Base-by-base conservation (phyloP, 2,888 invertebrate genomes). In the Lottia scabra region DNA sequence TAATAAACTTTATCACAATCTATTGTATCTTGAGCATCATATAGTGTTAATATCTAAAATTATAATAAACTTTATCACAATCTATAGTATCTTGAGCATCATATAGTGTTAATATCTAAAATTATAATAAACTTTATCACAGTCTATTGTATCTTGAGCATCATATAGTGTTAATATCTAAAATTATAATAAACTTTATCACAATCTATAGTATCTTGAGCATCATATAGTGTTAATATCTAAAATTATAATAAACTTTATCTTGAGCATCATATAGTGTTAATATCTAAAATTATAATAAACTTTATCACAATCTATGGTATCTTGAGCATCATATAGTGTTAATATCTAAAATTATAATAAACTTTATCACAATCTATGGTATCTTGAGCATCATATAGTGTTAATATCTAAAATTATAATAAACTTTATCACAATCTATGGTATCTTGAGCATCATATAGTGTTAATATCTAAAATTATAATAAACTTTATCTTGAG, bases 221-320 rank as follows among this genome's bases (percentile, higher is more conserved):
- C 92, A 78, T 91, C 91, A 80, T 89, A 91, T 73, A 92, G 88
- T 46, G 88, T 87, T n/a, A 91, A 83, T 71, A 92, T 91, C 91
- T 91, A 64, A 81, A 75, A 6, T 30, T 16, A 26, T 56, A 56
- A 23, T 92, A 0, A 4, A 97, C 93, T 73, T 93, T 94, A 45
- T 95, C 93, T 23, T 96, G 81, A 70, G 93, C 92, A 78, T 91
- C 91, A 80, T 89, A 91, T 73, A 92, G 88, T 46, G 88, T 87
- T n/a, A 91, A 83, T 71, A 92, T 91, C 91, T 91, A 64, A 81
- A 75, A 6, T 30, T 16, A 26, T 56, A 56, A 23, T 92, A 0
- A 4, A 97, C 93, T 73, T 93, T 94, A 45, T 96, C 95, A 10
- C 93, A 91, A 88, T 98, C 93, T 68, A 98, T 93, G 16, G 92